Percentiles rank a stretch among this genome's conserved stretches.
Conservation (phyloP, 2,888 invertebrate genomes). For the Cantharis flavilabris region DNA sequence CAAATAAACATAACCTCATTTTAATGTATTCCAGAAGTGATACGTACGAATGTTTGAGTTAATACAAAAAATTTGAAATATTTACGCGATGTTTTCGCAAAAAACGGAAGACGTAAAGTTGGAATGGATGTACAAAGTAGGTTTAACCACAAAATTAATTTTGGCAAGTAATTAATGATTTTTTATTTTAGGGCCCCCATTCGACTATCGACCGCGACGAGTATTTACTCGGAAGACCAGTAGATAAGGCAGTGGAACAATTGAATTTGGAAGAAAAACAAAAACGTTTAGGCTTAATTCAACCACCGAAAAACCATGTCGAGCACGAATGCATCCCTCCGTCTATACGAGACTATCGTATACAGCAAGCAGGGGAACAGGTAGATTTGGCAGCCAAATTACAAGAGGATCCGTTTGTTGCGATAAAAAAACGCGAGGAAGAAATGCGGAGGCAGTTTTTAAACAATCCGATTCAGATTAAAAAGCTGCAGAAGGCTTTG, state of each 20-base stretch:
- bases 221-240: constrained; percentile 80
- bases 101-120: constrained; percentile 65
- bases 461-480: constrained; percentile 90
- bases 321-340: constrained; percentile 81
- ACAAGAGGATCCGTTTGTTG: constrained; percentile 90
- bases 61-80: not conserved
- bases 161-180: not conserved
- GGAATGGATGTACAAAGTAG: constrained; percentile 88
- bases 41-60: not conserved
- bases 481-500: constrained; percentile 80
- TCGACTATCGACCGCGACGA: constrained; percentile 79
- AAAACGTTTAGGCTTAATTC: constrained; percentile 45
- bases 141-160: constrained; percentile 20
- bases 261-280: constrained; percentile 63
- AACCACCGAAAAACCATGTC: constrained; percentile 65
- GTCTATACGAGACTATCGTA: constrained; percentile 61
- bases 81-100: constrained; percentile 39
- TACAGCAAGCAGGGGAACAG: constrained; percentile 46
- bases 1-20: not conserved
- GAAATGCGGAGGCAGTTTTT: constrained; percentile 83
- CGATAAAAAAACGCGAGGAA: constrained; percentile 88
- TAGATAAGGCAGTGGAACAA: constrained; percentile 80
- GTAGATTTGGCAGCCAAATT: constrained; percentile 88
- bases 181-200: constrained; percentile 59
- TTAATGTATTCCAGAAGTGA: not conserved